These are phyloP conservation scores for Ctenoplectra terminalis DNA, from an alignment of 1,140 invertebrate genomes.

Conservation along the genomic window DNA sequence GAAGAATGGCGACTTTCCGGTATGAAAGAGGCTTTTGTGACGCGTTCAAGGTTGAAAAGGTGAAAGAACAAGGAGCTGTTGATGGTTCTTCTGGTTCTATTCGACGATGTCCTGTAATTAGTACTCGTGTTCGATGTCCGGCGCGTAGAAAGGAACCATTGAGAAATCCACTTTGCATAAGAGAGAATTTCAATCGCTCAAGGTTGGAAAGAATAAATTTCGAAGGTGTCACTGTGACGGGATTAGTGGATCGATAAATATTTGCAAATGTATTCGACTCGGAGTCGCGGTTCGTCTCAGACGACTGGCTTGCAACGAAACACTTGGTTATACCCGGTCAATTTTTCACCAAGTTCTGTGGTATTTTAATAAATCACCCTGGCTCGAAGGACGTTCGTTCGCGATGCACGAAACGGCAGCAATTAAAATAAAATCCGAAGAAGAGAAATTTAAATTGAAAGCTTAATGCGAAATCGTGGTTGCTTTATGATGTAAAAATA, in stretches of 20 bases:
- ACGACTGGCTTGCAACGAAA: neutral
- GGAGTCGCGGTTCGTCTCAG: neutral
- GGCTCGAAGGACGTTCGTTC: neutral
- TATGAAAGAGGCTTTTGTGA: slow-evolving; percentile 34
- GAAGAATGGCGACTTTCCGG: slow-evolving; percentile 13
- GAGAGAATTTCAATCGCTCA: slow-evolving; percentile 6
- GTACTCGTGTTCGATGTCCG: slow-evolving; percentile 3
- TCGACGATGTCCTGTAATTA: slow-evolving; percentile 19
- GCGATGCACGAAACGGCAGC: no score
- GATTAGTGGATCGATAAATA: neutral
- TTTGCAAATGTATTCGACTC: neutral
- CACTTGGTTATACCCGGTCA: neutral
- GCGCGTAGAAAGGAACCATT: slow-evolving; percentile 23
- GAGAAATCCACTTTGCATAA: slow-evolving; percentile 5
- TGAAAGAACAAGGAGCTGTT: slow-evolving; percentile 19
- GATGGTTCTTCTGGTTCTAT: slow-evolving; percentile 6
- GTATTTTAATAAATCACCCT: slow-evolving; percentile 9
- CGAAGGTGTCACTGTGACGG: neutral
- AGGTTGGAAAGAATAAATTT: slow-evolving; percentile 6
- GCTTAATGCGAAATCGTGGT: slow-evolving; percentile 7
- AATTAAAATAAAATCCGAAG: slow-evolving; percentile 10
- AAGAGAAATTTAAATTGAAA: slow-evolving; percentile 24
- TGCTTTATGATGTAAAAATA: slow-evolving; percentile 16
- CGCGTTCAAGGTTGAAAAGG: neutral
- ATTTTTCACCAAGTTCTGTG: neutral